Percentiles rank a stretch among this genome's conserved stretches.
Evolutionary conservation across 2,113 vertebrate genomes (phyloP).

Genomic region (Melanerpes aurifrons): DNA sequence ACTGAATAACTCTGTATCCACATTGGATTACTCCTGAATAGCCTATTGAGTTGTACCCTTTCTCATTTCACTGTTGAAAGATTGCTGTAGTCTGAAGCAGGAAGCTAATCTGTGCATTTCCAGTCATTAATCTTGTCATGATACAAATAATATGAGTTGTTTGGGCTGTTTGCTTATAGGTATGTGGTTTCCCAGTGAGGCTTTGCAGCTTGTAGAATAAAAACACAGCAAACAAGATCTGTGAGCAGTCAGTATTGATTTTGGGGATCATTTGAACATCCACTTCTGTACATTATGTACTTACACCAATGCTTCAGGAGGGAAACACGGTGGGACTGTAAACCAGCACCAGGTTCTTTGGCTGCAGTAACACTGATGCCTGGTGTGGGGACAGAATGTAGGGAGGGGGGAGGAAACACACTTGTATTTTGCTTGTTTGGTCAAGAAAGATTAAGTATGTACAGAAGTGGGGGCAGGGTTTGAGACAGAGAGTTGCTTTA

Average conservation of each 20-base stretch:
- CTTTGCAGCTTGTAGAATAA: background rate
- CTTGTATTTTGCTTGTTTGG: no score
- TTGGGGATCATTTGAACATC: background rate
- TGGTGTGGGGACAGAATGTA: background rate
- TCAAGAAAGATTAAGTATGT: background rate
- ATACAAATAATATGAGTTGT: background rate
- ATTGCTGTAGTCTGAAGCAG: background rate
- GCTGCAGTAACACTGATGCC: background rate
- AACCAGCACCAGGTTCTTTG: background rate
- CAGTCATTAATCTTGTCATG: background rate
- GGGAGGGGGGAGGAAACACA: background rate
- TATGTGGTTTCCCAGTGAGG: background rate
- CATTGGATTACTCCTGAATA: constrained; percentile 17
- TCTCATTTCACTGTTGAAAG: background rate
- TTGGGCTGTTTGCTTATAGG: background rate
- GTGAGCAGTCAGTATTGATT: background rate
- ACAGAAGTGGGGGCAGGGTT: background rate
- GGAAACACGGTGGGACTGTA: background rate
- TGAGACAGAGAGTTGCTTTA: background rate
- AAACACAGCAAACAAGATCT: background rate
- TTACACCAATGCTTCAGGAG: background rate
- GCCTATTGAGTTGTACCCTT: background rate
- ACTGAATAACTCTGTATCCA: constrained; percentile 26
- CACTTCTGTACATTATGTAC: background rate
- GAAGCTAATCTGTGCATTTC: background rate